Conservation (phyloP, 2,888 invertebrate genomes). For the Sericinus montela region DNA sequence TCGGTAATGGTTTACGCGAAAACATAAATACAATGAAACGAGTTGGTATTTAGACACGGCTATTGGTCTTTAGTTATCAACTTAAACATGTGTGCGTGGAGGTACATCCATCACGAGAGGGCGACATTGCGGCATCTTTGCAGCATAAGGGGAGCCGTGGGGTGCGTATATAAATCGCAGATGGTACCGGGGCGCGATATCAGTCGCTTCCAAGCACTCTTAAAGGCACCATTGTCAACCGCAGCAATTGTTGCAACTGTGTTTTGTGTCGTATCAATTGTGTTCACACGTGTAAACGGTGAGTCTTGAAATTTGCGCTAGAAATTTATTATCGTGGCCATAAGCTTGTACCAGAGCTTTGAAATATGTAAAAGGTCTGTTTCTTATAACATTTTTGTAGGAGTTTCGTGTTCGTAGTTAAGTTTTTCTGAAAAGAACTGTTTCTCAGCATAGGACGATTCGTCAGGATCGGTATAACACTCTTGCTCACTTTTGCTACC, state of each 20-base stretch:
- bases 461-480: too few species aligned
- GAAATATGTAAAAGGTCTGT: too few species aligned
- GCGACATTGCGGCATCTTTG: conserved; percentile 61
- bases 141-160: conserved; percentile 42
- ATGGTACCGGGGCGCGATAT: conserved; percentile 54
- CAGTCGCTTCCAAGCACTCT: conserved; percentile 50
- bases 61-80: conserved; percentile 35
- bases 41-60: conserved; percentile 43
- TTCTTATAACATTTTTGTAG: too few species aligned
- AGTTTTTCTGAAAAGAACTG: too few species aligned
- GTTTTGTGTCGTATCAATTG: conserved; percentile 57
- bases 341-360: too few species aligned
- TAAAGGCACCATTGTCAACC: conserved; percentile 48
- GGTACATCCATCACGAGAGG: conserved; percentile 51
- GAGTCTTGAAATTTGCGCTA: conserved; percentile 31
- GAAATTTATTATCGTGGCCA: too few species aligned
- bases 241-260: conserved; percentile 35
- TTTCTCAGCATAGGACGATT: too few species aligned
- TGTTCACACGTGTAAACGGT: conserved; percentile 47
- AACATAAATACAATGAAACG: conserved; percentile 19
- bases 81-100: conserved; percentile 36
- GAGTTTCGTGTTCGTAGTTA: too few species aligned
- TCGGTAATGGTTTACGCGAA: conserved; percentile 17
- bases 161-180: conserved; percentile 62
- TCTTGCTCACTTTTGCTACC: too few species aligned